These are phyloP conservation scores for Spinibarbus caldwelli DNA, from an alignment of 2,797 vertebrate species.

Conservation along the genomic window DNA sequence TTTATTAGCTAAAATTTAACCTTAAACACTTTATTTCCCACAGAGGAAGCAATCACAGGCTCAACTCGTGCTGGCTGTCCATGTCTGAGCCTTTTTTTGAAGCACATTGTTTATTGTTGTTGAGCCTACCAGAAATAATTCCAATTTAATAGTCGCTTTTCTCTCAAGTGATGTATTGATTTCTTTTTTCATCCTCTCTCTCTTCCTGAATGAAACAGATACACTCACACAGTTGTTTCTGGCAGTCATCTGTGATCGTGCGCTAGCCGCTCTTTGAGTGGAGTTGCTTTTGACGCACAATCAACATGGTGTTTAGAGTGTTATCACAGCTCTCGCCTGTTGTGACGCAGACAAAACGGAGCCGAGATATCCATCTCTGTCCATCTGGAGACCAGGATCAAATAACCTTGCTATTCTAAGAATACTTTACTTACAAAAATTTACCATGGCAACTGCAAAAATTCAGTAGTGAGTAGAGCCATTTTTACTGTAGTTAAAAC, in stretches of 20 bases:
- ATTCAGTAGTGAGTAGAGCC: neutral
- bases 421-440: neutral
- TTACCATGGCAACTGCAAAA: no score
- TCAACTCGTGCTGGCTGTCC: neutral
- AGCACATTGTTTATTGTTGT: conserved; percentile 45
- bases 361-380: conserved; percentile 1
- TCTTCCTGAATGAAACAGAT: conserved; percentile 34
- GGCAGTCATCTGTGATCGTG: conserved; percentile 9
- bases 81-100: conserved; percentile 18
- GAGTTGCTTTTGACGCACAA: neutral
- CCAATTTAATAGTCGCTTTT: conserved; percentile 34
- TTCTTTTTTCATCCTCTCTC: conserved; percentile 20
- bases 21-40: conserved; percentile 27
- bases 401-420: neutral
- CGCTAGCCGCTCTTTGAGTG: no score
- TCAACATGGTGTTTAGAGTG: neutral
- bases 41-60: conserved; percentile 24
- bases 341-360: neutral
- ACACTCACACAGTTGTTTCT: conserved; percentile 25
- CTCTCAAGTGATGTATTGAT: conserved; percentile 43
- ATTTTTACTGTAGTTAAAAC: neutral
- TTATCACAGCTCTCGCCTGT: neutral
- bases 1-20: conserved; percentile 28
- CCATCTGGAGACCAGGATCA: neutral
- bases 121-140: conserved; percentile 43